phyloP scores from a whole-genome alignment of 2,797 vertebrate genomes.

The Avahi laniger region DNA sequence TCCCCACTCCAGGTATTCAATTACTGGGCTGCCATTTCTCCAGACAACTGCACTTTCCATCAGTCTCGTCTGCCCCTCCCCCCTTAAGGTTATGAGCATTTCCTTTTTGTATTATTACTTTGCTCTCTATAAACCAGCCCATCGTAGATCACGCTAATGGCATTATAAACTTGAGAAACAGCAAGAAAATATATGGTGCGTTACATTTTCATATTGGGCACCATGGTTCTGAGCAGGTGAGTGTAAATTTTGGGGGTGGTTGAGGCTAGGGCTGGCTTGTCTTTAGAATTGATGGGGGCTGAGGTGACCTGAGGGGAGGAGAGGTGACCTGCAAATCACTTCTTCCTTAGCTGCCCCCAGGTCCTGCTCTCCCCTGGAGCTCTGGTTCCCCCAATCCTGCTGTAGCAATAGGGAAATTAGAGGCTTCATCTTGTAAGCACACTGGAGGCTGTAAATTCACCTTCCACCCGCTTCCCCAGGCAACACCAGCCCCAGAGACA shows the following conservation, averaged over 20 bases:
- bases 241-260: slow-evolving; percentile 82
- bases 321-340: slow-evolving; percentile 71
- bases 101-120: slow-evolving; percentile 85
- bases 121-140: slow-evolving; percentile 84
- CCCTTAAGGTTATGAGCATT: slow-evolving; percentile 79
- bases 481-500: slow-evolving; percentile 5
- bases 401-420: slow-evolving; percentile 82
- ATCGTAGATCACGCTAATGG: slow-evolving; percentile 89
- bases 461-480: neutral
- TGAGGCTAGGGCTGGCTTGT: slow-evolving; percentile 42
- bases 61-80: slow-evolving; percentile 83
- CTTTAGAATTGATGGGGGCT: slow-evolving; percentile 79
- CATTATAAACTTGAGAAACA: slow-evolving; percentile 87
- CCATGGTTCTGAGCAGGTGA: slow-evolving; percentile 78
- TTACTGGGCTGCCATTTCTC: slow-evolving; percentile 85
- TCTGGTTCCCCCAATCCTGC: slow-evolving; percentile 70
- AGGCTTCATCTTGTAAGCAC: slow-evolving; percentile 80
- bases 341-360: slow-evolving; percentile 14
- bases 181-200: slow-evolving; percentile 86
- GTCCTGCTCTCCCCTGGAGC: neutral
- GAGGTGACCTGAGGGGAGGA: slow-evolving; percentile 69
- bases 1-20: slow-evolving; percentile 57
- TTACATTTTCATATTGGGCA: slow-evolving; percentile 83
- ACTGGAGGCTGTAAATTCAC: slow-evolving; percentile 77
- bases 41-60: slow-evolving; percentile 85